Evolutionary conservation across 2,888 invertebrate genomes (phyloP).

Genomic region (Amblyteles armatorius): DNA sequence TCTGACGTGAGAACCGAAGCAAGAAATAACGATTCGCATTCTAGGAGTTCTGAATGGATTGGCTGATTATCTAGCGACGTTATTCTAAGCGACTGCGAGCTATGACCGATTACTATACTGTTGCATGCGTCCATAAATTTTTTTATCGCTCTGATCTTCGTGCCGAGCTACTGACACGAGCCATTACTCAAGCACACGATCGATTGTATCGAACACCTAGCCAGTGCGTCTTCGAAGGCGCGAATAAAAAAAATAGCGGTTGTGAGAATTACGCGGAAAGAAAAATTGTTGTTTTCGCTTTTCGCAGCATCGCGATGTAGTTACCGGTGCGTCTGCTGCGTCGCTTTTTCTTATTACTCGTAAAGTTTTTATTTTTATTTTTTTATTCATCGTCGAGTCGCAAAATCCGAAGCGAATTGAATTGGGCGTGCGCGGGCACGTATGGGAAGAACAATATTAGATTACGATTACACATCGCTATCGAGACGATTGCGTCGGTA

Average conservation of each 20-base stretch:
- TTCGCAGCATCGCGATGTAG: too few species aligned
- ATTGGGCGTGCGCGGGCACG: not conserved
- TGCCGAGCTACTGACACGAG: not conserved
- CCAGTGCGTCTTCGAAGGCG: too few species aligned
- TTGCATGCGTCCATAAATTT: not conserved
- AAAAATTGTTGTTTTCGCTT: too few species aligned
- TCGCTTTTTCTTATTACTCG: too few species aligned
- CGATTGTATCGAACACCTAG: not conserved
- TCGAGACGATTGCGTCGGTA: not conserved
- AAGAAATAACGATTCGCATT: slow-evolving; percentile 3
- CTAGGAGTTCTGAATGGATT: not conserved
- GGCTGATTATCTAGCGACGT: not conserved
- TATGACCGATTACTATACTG: not conserved
- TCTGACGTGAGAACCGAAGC: not conserved
- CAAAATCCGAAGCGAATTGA: not conserved
- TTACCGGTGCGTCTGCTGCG: too few species aligned
- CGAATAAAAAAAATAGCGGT: too few species aligned
- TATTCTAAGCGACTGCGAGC: slow-evolving; percentile 4
- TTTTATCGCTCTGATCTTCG: not conserved
- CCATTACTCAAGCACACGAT: not conserved
- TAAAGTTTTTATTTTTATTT: too few species aligned
- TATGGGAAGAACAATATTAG: not conserved
- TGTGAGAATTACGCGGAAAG: too few species aligned
- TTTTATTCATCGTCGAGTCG: not conserved
- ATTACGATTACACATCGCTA: slow-evolving; percentile 8